Base-by-base conservation (phyloP, 2,888 invertebrate genomes). In the Anticlea derivata region DNA sequence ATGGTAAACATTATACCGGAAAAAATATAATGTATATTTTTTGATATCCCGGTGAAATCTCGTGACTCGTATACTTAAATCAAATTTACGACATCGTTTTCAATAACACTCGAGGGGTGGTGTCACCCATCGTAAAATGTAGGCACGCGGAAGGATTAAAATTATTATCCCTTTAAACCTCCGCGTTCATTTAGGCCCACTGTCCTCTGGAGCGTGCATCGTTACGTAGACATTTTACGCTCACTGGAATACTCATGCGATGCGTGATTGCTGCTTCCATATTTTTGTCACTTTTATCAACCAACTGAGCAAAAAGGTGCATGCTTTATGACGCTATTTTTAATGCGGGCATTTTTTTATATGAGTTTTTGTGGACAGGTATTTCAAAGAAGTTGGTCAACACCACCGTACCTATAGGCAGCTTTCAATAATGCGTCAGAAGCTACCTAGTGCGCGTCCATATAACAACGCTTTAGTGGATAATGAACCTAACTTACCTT, bases 21-120 rank as follows among this genome's bases (percentile, higher is more conserved):
- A 49, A 53, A 54, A 54, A 51, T 54, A 30, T 44, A 52, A 41
- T 50, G 52, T 61, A 61, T 63, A 62, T 66, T 58, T n/a, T 55
- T 57, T 49, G 40, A 53, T 55, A 55, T 50, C 55, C 55, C 55
- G 53, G 56, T 62, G 65, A 69, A 78, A 77, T 69, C 67, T 72
- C 65, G 62, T 63, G 60, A 63, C 63, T 61, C 56, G 56, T 63
- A 72, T 72, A n/a, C n/a, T n/a, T n/a, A 70, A 72, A 70, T 75
- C 69, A 72, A 73, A 77, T 75, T 72, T 73, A 78, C 71, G 68
- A 65, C 68, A 61, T 64, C 71, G 67, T 64, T 72, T 75, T 73
- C 68, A 73, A 73, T 73, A 68, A 70, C 65, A 65, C 58, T 44
- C 52, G 57, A 56, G 59, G 57, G 61, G 62, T 62, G 63, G 64